These are phyloP conservation scores for Sus scrofa DNA, from an alignment of 2,113 vertebrate species.

Conservation along the genomic window DNA sequence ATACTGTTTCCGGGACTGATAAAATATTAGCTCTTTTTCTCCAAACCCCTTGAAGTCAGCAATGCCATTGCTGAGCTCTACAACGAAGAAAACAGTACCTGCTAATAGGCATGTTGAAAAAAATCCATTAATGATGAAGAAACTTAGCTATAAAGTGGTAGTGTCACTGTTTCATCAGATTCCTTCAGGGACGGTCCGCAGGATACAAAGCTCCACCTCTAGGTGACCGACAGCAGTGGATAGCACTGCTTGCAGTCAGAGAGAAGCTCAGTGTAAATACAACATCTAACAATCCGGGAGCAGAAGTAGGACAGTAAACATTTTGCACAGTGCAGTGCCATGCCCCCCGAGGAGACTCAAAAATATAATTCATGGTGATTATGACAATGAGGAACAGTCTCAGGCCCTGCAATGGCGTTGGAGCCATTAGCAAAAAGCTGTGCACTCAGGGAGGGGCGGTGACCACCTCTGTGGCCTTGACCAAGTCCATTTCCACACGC, in stretches of 20 bases:
- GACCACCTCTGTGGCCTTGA: neutral
- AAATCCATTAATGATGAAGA: slow-evolving; percentile 14
- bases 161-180: slow-evolving; percentile 4
- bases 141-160: neutral
- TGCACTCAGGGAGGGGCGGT: neutral
- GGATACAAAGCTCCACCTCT: neutral
- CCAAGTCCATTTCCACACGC: neutral
- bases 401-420: slow-evolving; percentile 42
- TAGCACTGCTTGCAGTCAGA: slow-evolving; percentile 22
- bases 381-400: slow-evolving; percentile 55
- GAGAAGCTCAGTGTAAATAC: slow-evolving; percentile 28
- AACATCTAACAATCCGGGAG: slow-evolving; percentile 8
- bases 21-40: neutral
- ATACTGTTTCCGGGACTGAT: neutral
- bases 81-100: neutral
- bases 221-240: neutral
- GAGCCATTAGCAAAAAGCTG: slow-evolving; percentile 40
- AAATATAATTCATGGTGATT: slow-evolving; percentile 58
- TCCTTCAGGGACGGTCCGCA: neutral
- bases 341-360: neutral
- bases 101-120: neutral
- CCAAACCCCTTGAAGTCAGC: neutral
- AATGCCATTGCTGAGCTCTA: neutral
- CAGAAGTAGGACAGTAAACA: slow-evolving; percentile 64
- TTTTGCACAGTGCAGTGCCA: neutral